Base-by-base conservation (phyloP, 2,113 vertebrate species). In the Thymallus thymallus region DNA sequence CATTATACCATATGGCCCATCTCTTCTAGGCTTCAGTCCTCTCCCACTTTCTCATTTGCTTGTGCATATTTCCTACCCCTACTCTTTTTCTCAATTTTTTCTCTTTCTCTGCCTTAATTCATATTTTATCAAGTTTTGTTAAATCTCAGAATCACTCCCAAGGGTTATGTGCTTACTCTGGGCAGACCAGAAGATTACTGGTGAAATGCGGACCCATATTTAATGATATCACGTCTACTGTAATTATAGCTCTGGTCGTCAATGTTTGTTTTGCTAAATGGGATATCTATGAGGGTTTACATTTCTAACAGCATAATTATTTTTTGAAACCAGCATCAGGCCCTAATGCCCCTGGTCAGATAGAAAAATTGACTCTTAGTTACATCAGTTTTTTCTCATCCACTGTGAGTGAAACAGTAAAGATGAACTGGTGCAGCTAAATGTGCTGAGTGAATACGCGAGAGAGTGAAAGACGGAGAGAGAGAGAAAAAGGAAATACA, bases 401-500 rank as follows among this genome's bases (percentile, higher is more conserved):
- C 65, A 9, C 71, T 80, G 71, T 13, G 13, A 3, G 13, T 69
- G 77, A 85, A 89, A 85, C 76, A 87, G 84, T 60, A 20, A 41
- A 46, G 51, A 60, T 67, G 81, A 86, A 88, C 76, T 74, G 75
- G 26, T 75, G 63, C 69, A 73, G 79, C 78, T 80, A 79, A 84
- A 86, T 76, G 79, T 67, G 32, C 72, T 71, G 77, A 75, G 72
- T 41, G 35, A 41, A 7, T 77, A 18, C 13, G 18, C 64, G 56
- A 87, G 65, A 88, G 55, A 63, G 71, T 69, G 72, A 80, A 30
- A 20, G 35, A 24, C 5, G 48, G 79, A 76, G 62, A 46, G 73
- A 68, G 35, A 41, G 77, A 84, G 74, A 69, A 81, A 79, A 87
- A 75, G 35, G 32, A 82, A 85, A n/a, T n/a, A n/a, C n/a, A n/a